phyloP scores from a whole-genome alignment of 1,140 invertebrate genomes.

The Ephestia elutella region DNA sequence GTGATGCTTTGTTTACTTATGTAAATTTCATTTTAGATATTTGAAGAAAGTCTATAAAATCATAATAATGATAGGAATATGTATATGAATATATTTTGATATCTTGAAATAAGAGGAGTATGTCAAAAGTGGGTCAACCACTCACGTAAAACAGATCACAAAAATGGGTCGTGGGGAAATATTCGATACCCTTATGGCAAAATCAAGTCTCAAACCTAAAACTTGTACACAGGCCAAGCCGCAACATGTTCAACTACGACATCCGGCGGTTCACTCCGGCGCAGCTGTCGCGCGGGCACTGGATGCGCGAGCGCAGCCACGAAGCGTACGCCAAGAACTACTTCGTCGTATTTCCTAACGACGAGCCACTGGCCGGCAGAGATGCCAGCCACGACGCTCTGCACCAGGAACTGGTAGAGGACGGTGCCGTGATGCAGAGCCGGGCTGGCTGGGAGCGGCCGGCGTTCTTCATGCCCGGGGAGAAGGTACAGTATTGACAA shows the following conservation, averaged over 20 bases:
- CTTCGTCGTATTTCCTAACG: slow-evolving; percentile 86
- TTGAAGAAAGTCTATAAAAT: too few species aligned
- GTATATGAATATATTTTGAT: too few species aligned
- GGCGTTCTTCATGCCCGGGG: slow-evolving; percentile 78
- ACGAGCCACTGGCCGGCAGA: slow-evolving; percentile 88
- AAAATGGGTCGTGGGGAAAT: too few species aligned
- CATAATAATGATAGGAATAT: too few species aligned
- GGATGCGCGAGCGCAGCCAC: slow-evolving; percentile 87
- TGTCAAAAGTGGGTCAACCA: too few species aligned
- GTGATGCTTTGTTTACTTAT: too few species aligned
- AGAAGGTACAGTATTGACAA: slow-evolving; percentile 46
- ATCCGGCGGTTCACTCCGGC: slow-evolving; percentile 84
- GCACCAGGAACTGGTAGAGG: slow-evolving; percentile 77
- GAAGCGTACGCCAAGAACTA: slow-evolving; percentile 93
- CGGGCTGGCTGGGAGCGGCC: slow-evolving; percentile 91
- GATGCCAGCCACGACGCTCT: slow-evolving; percentile 69
- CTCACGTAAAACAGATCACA: too few species aligned
- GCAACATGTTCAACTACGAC: slow-evolving; percentile 91
- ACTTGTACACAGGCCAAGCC: slow-evolving; percentile 76
- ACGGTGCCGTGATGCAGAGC: slow-evolving; percentile 89
- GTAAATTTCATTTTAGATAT: too few species aligned
- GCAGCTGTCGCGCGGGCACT: slow-evolving; percentile 80
- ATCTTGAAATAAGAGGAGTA: too few species aligned
- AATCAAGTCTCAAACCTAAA: too few species aligned
- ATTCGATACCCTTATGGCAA: too few species aligned